These are phyloP conservation scores for Meiosimyza decipiens DNA, from an alignment of 2,888 invertebrate species.

Conservation along the genomic window DNA sequence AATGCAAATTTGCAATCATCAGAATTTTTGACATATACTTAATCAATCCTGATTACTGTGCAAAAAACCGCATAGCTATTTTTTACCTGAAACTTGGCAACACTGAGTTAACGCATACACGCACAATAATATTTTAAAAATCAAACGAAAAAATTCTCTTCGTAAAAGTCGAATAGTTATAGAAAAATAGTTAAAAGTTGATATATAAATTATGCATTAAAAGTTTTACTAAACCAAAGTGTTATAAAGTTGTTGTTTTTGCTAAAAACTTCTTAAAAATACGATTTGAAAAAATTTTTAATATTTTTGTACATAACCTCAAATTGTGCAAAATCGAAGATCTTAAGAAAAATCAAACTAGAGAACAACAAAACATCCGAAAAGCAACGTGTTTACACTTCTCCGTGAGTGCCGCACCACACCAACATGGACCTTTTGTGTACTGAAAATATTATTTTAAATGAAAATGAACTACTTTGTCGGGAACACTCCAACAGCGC, in stretches of 20 bases:
- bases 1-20: no score
- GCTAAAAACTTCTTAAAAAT: not conserved
- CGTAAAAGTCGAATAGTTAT: not conserved
- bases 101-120: slow-evolving; percentile 13
- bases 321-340: not conserved
- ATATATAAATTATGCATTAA: not conserved
- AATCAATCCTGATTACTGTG: not conserved
- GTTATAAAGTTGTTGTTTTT: not conserved
- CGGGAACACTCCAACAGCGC: slow-evolving; percentile 38
- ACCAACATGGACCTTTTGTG: slow-evolving; percentile 72
- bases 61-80: not conserved
- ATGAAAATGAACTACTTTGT: slow-evolving; percentile 51
- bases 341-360: not conserved
- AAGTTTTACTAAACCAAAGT: not conserved
- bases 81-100: slow-evolving; percentile 22
- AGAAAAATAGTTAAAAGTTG: not conserved
- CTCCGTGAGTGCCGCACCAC: not conserved
- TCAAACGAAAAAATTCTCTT: no score
- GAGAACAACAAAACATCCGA: not conserved
- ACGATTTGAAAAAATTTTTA: not conserved
- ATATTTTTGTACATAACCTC: slow-evolving; percentile 14
- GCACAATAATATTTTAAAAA: not conserved
- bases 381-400: not conserved
- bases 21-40: no score
- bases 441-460: slow-evolving; percentile 70